Percentiles rank a stretch among this genome's conserved stretches.
These are phyloP conservation scores for Euwallacea fornicatus DNA, from an alignment of 1,140 invertebrate genomes.

Conservation along the genomic window DNA sequence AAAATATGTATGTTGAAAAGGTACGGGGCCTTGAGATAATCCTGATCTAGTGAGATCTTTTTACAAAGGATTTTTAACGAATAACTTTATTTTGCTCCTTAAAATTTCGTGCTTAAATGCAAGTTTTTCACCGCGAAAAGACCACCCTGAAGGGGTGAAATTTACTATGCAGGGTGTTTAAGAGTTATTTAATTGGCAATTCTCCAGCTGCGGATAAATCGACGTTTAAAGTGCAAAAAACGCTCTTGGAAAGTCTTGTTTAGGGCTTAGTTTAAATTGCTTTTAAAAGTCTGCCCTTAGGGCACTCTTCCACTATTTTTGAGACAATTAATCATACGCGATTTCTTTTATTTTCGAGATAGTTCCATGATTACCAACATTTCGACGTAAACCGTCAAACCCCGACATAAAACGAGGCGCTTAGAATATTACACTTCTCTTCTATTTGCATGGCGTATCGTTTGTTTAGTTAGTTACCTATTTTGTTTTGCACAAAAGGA, in stretches of 20 bases:
- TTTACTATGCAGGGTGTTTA: conserved; percentile 9
- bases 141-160: not conserved
- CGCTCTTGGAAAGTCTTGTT: not conserved
- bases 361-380: no score
- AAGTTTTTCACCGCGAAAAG: not conserved
- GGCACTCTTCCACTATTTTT: not conserved
- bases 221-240: conserved; percentile 6
- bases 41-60: conserved; percentile 4
- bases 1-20: conserved; percentile 4
- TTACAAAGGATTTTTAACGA: not conserved
- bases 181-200: conserved; percentile 8
- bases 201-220: conserved; percentile 4
- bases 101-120: no score
- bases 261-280: conserved; percentile 2
- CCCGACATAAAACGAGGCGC: no score
- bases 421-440: no score
- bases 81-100: no score
- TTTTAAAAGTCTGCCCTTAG: not conserved
- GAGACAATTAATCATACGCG: not conserved
- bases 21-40: not conserved
- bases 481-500: conserved; percentile 3
- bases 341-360: no score
- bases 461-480: conserved; percentile 14
- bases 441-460: conserved; percentile 11
- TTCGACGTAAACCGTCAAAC: no score